These are phyloP conservation scores for Heterotis niloticus DNA, from an alignment of 2,113 vertebrate genomes.

Conservation along the genomic window DNA sequence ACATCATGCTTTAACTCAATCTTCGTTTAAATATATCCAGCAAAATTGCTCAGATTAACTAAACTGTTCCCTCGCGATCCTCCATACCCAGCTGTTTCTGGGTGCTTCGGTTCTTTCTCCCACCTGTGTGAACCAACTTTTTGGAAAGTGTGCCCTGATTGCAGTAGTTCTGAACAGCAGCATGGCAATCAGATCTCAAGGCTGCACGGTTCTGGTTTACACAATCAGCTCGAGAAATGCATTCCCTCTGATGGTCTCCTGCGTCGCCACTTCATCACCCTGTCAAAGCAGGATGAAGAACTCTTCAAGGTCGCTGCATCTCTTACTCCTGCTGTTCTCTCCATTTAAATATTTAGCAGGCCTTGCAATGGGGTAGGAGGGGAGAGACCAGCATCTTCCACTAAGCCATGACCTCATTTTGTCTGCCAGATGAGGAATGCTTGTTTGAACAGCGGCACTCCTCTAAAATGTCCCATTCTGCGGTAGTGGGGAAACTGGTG, in stretches of 20 bases:
- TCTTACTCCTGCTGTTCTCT: background rate
- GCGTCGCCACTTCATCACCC: background rate
- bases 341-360: background rate
- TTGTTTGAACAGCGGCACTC: background rate
- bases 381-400: background rate
- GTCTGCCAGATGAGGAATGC: constrained; percentile 9
- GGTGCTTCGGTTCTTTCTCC: background rate
- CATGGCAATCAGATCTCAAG: background rate
- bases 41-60: too few relatives aligned
- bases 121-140: background rate
- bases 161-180: background rate
- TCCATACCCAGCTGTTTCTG: background rate
- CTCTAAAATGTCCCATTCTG: background rate
- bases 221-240: background rate
- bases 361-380: background rate
- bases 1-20: too few relatives aligned
- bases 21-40: too few relatives aligned
- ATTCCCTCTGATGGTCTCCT: background rate
- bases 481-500: background rate
- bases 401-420: constrained; percentile 14
- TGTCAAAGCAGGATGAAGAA: background rate
- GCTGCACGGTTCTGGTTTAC: background rate
- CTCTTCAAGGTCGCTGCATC: constrained; percentile 11
- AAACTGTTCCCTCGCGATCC: too few relatives aligned
- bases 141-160: background rate